These are phyloP conservation scores for Imbricaverruca yamaguchii DNA, from an alignment of 2,888 invertebrate genomes.

Conservation along the genomic window DNA sequence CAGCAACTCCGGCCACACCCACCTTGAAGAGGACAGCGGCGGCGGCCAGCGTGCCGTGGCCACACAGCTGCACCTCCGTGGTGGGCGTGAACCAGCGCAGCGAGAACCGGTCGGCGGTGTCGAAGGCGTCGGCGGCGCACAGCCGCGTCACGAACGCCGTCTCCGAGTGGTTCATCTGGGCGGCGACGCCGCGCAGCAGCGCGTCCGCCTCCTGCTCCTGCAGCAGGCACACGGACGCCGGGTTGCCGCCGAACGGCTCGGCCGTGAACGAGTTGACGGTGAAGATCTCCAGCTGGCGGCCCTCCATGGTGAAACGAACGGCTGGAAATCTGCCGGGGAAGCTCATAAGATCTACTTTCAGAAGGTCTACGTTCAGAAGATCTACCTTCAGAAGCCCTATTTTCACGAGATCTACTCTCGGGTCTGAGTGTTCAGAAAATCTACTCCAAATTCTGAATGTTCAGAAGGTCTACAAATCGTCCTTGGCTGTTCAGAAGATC, in stretches of 20 bases:
- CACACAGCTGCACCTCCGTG: constrained; percentile 48
- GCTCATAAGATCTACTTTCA: no score
- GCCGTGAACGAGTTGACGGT: constrained; percentile 49
- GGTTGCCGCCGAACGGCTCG: constrained; percentile 46
- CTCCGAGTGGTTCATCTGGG: constrained; percentile 51
- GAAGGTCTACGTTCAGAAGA: no score
- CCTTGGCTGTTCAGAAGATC: no score
- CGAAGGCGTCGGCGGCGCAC: constrained; percentile 25
- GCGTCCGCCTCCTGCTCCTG: constrained; percentile 39
- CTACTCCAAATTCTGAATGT: no score
- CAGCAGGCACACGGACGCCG: constrained; percentile 48
- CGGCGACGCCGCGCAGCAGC: constrained; percentile 45
- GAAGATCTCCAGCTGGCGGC: constrained; percentile 37
- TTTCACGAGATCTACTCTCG: no score
- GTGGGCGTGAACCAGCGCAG: constrained; percentile 51
- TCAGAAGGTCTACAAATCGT: no score
- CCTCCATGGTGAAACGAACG: background rate
- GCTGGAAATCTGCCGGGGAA: no score
- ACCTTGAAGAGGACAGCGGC: constrained; percentile 45
- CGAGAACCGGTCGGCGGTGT: constrained; percentile 37
- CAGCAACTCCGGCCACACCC: constrained; percentile 38
- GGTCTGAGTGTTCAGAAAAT: no score
- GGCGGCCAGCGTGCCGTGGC: constrained; percentile 50
- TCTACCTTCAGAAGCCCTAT: no score
- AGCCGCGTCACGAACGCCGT: constrained; percentile 45